Percentiles rank a stretch among this genome's conserved stretches.
These are phyloP conservation scores for Tipula confusa DNA, from an alignment of 2,888 invertebrate genomes.

Conservation along the genomic window DNA sequence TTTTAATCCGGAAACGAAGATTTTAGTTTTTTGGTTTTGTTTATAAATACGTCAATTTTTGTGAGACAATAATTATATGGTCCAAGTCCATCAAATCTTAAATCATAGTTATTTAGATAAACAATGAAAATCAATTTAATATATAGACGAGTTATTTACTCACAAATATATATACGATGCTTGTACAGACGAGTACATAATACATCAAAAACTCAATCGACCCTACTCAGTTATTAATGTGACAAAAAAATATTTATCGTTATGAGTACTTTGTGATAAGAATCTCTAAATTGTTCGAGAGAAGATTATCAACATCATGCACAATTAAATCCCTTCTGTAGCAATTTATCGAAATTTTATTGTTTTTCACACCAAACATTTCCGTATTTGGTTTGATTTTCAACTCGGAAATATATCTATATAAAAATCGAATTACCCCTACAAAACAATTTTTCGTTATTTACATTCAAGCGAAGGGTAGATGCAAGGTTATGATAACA, in stretches of 20 bases:
- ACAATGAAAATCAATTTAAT: neutral
- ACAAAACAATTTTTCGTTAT: too few species aligned
- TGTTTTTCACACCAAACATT: neutral
- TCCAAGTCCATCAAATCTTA: neutral
- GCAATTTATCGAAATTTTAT: neutral
- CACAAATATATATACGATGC: neutral
- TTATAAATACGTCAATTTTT: neutral
- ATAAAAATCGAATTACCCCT: neutral
- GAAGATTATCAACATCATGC: neutral
- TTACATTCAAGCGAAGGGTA: neutral
- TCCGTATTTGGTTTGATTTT: conserved; percentile 8
- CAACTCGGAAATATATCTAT: too few species aligned
- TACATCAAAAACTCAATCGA: neutral
- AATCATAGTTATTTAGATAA: neutral
- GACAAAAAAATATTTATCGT: neutral
- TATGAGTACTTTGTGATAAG: neutral
- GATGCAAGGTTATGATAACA: too few species aligned
- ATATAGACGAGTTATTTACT: too few species aligned
- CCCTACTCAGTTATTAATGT: conserved; percentile 9
- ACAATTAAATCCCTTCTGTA: conserved; percentile 21
- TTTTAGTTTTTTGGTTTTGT: neutral
- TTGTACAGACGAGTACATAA: neutral
- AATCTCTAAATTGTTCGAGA: neutral
- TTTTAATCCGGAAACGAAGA: conserved; percentile 9
- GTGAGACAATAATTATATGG: neutral